Evolutionary conservation across 2,113 vertebrate genomes (phyloP).

Genomic region (Bagarius yarrelli): DNA sequence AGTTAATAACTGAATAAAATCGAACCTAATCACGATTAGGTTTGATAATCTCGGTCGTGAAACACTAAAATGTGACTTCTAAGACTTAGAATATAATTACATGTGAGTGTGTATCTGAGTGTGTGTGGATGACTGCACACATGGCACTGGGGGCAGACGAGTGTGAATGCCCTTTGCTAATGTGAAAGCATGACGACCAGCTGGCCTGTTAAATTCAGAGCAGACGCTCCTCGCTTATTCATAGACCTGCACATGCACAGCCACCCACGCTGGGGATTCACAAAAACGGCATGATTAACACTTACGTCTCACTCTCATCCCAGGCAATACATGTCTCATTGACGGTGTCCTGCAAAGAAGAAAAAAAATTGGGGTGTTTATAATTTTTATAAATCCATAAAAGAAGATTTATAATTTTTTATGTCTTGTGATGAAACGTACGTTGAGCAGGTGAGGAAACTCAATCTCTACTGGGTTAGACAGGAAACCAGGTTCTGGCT

Average conservation of each 20-base stretch:
- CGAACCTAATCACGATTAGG: no score
- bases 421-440: conserved; percentile 69
- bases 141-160: conserved; percentile 28
- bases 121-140: conserved; percentile 21
- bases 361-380: conserved; percentile 50
- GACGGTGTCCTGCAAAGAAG: conserved; percentile 81
- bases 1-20: no score
- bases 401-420: not conserved
- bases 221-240: conserved; percentile 13
- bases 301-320: conserved; percentile 91
- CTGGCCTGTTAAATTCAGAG: conserved; percentile 41
- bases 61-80: not conserved
- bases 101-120: not conserved
- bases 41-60: not conserved
- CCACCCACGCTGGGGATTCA: not conserved
- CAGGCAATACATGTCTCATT: conserved; percentile 97
- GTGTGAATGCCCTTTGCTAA: conserved; percentile 38
- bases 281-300: conserved; percentile 52
- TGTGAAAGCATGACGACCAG: conserved; percentile 16
- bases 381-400: not conserved
- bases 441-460: conserved; percentile 93
- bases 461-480: conserved; percentile 88
- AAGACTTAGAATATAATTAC: not conserved
- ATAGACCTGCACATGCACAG: not conserved
- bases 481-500: conserved; percentile 80